phyloP scores from a whole-genome alignment of 2,888 invertebrate species.

The Linyphia triangularis region DNA sequence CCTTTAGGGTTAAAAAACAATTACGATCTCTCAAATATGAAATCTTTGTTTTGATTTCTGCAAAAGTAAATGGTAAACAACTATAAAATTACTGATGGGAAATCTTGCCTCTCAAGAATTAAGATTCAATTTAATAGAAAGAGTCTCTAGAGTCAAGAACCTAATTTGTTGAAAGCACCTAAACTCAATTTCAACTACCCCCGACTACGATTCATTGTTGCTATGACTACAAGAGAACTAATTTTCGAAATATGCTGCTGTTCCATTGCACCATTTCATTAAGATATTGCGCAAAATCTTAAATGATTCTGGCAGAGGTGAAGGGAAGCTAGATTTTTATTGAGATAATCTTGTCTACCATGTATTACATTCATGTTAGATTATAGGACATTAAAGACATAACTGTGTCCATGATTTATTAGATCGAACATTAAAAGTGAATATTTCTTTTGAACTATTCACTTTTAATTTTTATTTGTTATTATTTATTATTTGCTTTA shows the following conservation, averaged over 20 bases:
- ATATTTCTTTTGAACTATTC: not conserved
- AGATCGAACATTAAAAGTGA: not conserved
- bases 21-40: too few relatives aligned
- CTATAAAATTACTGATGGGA: slow-evolving; percentile 1
- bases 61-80: slow-evolving; percentile 7
- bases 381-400: not conserved
- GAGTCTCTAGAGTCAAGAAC: not conserved
- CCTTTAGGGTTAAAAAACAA: too few relatives aligned
- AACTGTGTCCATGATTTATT: not conserved
- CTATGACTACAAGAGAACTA: slow-evolving; percentile 27
- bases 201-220: slow-evolving; percentile 2
- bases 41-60: too few relatives aligned
- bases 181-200: slow-evolving; percentile 10
- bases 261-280: not conserved
- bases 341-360: not conserved
- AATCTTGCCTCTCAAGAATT: slow-evolving; percentile 8
- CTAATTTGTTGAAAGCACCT: slow-evolving; percentile 17
- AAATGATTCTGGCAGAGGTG: not conserved
- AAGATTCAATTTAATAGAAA: slow-evolving; percentile 24
- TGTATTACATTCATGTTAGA: not conserved
- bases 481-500: too few relatives aligned
- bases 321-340: not conserved
- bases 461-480: too few relatives aligned
- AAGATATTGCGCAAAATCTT: not conserved
- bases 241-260: slow-evolving; percentile 10